Conservation (phyloP, 2,888 invertebrate genomes). For the Dusona sp. region DNA sequence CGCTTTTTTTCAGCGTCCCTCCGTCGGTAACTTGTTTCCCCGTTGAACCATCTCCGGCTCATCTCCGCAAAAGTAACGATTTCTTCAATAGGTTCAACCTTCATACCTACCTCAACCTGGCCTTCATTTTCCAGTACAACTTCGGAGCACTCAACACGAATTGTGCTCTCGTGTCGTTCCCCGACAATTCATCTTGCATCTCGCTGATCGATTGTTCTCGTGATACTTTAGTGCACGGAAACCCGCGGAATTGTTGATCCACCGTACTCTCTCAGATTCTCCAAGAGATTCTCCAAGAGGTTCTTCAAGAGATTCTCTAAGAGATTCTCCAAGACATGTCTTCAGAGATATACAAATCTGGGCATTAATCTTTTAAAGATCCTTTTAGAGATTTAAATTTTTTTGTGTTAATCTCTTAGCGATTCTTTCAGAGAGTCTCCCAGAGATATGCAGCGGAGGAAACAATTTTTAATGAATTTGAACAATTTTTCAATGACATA, state of each 20-base stretch:
- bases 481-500: no score
- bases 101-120: conserved; percentile 73
- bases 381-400: no score
- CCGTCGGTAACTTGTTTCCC: conserved; percentile 60
- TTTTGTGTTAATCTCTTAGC: no score
- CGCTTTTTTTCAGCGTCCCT: conserved; percentile 34
- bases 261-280: conserved; percentile 73
- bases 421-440: no score
- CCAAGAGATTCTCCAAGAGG: no score
- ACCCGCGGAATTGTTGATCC: conserved; percentile 63
- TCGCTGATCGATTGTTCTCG: conserved; percentile 71
- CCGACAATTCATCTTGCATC: conserved; percentile 73
- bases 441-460: no score
- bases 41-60: conserved; percentile 64
- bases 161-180: conserved; percentile 69
- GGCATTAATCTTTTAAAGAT: no score
- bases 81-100: conserved; percentile 68
- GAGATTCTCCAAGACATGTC: no score
- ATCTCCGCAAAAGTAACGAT: conserved; percentile 64
- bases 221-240: conserved; percentile 66
- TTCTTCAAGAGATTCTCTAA: no score
- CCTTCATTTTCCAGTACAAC: conserved; percentile 75
- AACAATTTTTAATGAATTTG: no score
- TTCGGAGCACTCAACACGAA: conserved; percentile 70
- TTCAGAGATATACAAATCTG: no score